Percentiles rank a stretch among this genome's conserved stretches.
These are phyloP conservation scores for Eledone cirrhosa DNA, from an alignment of 2,888 invertebrate genomes.

Conservation along the genomic window DNA sequence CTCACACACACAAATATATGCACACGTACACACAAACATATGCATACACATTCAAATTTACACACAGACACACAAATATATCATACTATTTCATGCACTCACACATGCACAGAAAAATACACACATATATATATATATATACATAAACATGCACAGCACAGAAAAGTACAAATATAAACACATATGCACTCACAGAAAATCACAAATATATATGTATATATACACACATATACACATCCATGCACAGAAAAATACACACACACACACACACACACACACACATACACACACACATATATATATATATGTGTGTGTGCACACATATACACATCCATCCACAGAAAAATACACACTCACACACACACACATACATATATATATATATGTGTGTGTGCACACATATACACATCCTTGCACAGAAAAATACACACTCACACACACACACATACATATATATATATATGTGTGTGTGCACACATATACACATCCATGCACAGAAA, in stretches of 20 bases:
- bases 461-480: background rate
- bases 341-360: background rate
- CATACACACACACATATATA: background rate
- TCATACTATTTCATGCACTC: too few relatives aligned
- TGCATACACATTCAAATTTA: background rate
- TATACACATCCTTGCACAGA: background rate
- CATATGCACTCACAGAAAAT: too few relatives aligned
- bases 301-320: background rate
- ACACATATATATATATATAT: too few relatives aligned
- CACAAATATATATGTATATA: background rate
- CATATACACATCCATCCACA: background rate
- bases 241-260: background rate
- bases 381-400: background rate
- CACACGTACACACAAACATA: background rate
- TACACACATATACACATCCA: background rate
- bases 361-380: background rate
- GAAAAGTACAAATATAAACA: too few relatives aligned
- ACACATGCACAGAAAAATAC: too few relatives aligned
- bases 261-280: background rate
- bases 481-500: background rate
- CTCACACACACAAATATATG: background rate
- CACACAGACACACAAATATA: background rate
- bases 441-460: background rate
- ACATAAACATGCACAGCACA: too few relatives aligned
- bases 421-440: background rate